A percentile compares a stretch with the other conserved stretches of the same genome.
These are phyloP conservation scores for Graptemys geographica DNA, from an alignment of 2,797 vertebrate species.

Conservation along the genomic window DNA sequence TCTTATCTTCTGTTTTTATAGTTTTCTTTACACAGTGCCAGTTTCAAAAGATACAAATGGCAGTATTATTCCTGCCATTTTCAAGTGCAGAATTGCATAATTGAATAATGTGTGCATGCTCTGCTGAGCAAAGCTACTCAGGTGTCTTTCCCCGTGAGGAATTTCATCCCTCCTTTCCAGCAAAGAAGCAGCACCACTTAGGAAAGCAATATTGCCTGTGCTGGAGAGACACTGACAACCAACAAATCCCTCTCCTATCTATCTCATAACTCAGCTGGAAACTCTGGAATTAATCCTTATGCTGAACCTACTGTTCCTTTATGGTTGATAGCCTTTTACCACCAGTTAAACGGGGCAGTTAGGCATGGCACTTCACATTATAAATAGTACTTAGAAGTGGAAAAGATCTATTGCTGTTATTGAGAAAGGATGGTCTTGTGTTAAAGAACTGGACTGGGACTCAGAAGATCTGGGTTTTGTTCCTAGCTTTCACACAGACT, in stretches of 20 bases:
- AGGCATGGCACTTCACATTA: not conserved
- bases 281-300: not conserved
- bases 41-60: not conserved
- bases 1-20: not conserved
- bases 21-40: not conserved
- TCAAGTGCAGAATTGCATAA: not conserved
- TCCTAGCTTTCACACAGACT: not conserved
- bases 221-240: not conserved
- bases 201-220: not conserved
- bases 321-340: not conserved
- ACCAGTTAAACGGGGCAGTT: not conserved
- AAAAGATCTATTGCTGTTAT: not conserved
- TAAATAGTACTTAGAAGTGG: not conserved
- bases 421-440: not conserved
- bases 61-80: not conserved
- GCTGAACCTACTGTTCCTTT: conserved; percentile 5
- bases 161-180: not conserved
- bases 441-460: not conserved
- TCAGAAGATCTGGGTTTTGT: not conserved
- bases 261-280: not conserved
- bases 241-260: not conserved
- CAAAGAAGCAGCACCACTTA: not conserved
- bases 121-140: not conserved
- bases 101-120: not conserved
- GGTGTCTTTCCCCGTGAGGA: not conserved